Conservation (phyloP, 2,113 vertebrate species). For the Scomber scombrus region DNA sequence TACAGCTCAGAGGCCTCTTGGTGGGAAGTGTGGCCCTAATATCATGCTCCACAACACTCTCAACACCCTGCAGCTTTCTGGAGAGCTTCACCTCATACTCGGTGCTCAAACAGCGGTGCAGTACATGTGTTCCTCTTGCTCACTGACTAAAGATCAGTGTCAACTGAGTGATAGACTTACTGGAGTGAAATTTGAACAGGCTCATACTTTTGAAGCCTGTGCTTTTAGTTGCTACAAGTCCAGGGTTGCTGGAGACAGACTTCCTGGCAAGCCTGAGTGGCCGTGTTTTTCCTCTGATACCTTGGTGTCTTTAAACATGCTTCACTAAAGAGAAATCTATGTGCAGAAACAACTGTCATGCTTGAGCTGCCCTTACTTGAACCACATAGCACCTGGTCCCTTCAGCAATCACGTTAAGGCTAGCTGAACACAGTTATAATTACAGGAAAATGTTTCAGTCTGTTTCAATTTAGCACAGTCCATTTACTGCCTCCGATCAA, state of each 20-base stretch:
- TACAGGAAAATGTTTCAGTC: constrained; percentile 47
- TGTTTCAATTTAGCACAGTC: constrained; percentile 56
- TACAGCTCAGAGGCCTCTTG: constrained; percentile 33
- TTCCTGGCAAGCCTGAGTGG: constrained; percentile 7
- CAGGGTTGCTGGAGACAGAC: constrained; percentile 8
- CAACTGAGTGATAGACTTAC: constrained; percentile 44
- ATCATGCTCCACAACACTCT: constrained; percentile 74
- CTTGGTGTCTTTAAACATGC: neutral
- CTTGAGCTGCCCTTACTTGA: constrained; percentile 27
- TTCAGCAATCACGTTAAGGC: constrained; percentile 50
- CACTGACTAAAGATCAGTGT: constrained; percentile 48
- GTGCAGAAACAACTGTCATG: constrained; percentile 14
- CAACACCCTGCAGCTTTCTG: constrained; percentile 49
- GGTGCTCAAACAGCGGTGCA: neutral
- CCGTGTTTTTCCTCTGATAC: neutral
- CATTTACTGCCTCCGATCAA: constrained; percentile 46
- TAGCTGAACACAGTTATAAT: constrained; percentile 67
- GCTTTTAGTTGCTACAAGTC: neutral
- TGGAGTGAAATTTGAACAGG: constrained; percentile 14
- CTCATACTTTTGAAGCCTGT: neutral
- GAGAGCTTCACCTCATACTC: constrained; percentile 38
- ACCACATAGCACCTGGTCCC: constrained; percentile 38
- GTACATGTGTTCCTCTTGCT: constrained; percentile 48
- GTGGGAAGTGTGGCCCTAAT: constrained; percentile 64
- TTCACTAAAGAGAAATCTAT: constrained; percentile 21